These are phyloP conservation scores for Pedicia rivosa DNA, from an alignment of 2,888 invertebrate species.

Conservation along the genomic window DNA sequence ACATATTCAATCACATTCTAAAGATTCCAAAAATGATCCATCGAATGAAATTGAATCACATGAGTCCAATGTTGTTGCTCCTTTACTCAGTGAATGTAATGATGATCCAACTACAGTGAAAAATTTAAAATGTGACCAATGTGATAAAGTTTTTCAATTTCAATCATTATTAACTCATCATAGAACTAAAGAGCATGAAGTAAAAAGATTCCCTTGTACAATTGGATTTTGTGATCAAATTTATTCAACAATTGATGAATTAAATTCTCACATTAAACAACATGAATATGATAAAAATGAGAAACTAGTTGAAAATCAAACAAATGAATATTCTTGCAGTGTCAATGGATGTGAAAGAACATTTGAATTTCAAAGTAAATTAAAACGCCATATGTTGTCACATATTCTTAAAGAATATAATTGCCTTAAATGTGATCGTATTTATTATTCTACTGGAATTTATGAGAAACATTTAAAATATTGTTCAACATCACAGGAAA, in stretches of 20 bases:
- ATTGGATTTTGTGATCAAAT: conserved; percentile 3
- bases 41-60: background rate
- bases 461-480: background rate
- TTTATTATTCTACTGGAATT: background rate
- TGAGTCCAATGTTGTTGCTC: background rate
- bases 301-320: background rate
- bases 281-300: background rate
- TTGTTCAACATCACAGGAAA: background rate
- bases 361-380: background rate
- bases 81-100: background rate
- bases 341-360: background rate
- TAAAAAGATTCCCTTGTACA: background rate
- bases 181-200: conserved; percentile 7
- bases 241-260: background rate
- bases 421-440: background rate
- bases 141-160: conserved; percentile 1
- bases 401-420: conserved; percentile 1
- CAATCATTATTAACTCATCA: conserved; percentile 4
- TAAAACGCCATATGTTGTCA: background rate
- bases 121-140: background rate
- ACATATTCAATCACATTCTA: conserved; percentile 4
- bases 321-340: background rate
- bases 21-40: background rate
- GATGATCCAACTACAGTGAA: background rate
- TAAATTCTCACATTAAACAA: background rate